phyloP scores from a whole-genome alignment of 2,888 invertebrate genomes.

The Andricus quercusramuli region DNA sequence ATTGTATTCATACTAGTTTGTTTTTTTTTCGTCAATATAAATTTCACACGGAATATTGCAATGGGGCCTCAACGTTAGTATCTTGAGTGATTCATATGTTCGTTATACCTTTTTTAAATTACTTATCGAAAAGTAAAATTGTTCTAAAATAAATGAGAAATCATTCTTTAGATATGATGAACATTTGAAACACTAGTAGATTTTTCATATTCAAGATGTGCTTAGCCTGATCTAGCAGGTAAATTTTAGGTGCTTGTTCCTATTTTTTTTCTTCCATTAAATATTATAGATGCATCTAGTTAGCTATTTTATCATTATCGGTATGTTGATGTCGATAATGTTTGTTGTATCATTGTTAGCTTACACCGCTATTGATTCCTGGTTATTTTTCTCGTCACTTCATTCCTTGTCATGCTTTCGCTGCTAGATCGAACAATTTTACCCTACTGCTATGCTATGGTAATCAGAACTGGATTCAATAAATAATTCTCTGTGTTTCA shows the following conservation, averaged over 20 bases:
- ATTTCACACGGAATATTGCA: slow-evolving; percentile 21
- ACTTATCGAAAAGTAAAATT: not conserved
- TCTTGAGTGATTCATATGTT: not conserved
- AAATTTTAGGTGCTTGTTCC: slow-evolving; percentile 60
- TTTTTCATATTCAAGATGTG: slow-evolving; percentile 23
- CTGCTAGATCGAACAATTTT: slow-evolving; percentile 31
- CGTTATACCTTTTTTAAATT: not conserved
- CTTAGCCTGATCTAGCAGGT: slow-evolving; percentile 46
- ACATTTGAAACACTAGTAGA: not conserved
- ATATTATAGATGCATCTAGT: slow-evolving; percentile 47
- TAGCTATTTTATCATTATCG: slow-evolving; percentile 35
- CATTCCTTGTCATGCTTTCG: slow-evolving; percentile 47
- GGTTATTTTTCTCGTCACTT: slow-evolving; percentile 51
- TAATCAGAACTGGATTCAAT: slow-evolving; percentile 28
- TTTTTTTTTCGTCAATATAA: not conserved
- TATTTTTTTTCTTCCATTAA: slow-evolving; percentile 57
- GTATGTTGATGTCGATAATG: slow-evolving; percentile 41
- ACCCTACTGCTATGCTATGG: slow-evolving; percentile 22
- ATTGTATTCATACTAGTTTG: not conserved
- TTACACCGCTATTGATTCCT: slow-evolving; percentile 42
- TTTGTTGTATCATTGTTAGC: slow-evolving; percentile 42
- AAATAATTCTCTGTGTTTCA: not conserved
- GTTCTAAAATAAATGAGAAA: not conserved
- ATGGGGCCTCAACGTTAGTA: not conserved
- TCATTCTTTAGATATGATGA: not conserved